A percentile compares a stretch with the other conserved stretches of the same genome.
phyloP scores from a whole-genome alignment of 2,797 vertebrate species.

The Amblyraja radiata region DNA sequence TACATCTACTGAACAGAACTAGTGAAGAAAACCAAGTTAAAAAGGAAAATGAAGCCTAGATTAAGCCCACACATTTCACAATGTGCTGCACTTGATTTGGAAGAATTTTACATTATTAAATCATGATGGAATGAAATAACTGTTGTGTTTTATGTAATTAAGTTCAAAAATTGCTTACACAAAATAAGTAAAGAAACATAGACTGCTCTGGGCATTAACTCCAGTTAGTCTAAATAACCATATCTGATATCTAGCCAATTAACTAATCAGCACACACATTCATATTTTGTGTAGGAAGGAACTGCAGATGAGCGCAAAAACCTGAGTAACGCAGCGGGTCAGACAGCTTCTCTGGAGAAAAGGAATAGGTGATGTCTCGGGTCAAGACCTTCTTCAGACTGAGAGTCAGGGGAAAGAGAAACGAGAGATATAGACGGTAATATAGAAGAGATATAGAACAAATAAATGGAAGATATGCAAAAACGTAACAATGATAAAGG shows the following conservation, averaged over 20 bases:
- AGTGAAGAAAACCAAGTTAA: not conserved
- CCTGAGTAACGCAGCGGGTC: too few species aligned
- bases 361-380: too few species aligned
- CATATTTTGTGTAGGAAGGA: not conserved
- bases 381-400: too few species aligned
- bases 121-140: not conserved
- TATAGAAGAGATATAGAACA: too few species aligned
- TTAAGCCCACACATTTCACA: not conserved
- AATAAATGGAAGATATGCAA: too few species aligned
- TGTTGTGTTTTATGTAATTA: not conserved
- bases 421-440: too few species aligned
- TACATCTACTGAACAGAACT: not conserved
- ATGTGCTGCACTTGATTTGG: not conserved
- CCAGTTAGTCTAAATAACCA: not conserved
- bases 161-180: not conserved
- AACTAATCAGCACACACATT: not conserved
- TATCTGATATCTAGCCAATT: not conserved
- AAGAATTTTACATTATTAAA: not conserved
- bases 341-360: too few species aligned
- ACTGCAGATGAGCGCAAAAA: too few species aligned
- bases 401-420: too few species aligned
- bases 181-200: not conserved
- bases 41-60: not conserved
- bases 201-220: not conserved
- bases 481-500: too few species aligned